Evolutionary conservation across 2,797 vertebrate genomes (phyloP).

Genomic region (Cirrhinus mrigala): DNA sequence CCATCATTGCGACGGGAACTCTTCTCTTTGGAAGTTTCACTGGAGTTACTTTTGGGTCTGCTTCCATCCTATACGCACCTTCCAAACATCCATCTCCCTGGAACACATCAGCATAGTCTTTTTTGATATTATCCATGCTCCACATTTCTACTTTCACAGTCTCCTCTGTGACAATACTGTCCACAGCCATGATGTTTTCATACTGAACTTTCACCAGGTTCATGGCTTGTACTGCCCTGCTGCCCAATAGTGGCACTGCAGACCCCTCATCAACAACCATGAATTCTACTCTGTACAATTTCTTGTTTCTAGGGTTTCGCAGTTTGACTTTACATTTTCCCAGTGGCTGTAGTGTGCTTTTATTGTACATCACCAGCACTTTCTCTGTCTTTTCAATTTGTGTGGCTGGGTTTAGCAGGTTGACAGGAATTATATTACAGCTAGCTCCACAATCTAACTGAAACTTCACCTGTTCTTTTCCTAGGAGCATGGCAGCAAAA

Average conservation of each 20-base stretch:
- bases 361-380: conserved; percentile 25
- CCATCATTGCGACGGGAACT: conserved; percentile 31
- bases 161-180: background rate
- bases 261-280: background rate
- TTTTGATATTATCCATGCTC: background rate
- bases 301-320: background rate
- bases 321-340: conserved; percentile 17
- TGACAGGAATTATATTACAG: conserved; percentile 10
- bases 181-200: background rate
- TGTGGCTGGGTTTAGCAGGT: background rate
- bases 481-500: background rate
- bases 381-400: background rate
- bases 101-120: background rate
- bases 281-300: conserved; percentile 7
- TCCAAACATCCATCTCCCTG: background rate
- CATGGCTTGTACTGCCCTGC: background rate
- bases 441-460: conserved; percentile 8
- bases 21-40: background rate
- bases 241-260: background rate
- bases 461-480: background rate
- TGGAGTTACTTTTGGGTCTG: background rate
- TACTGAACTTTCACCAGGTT: background rate
- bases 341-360: background rate
- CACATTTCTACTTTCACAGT: background rate
- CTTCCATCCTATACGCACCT: too few relatives aligned